Evolutionary conservation across 2,113 vertebrate species (phyloP).

Genomic region (Dryoscopus gambensis): DNA sequence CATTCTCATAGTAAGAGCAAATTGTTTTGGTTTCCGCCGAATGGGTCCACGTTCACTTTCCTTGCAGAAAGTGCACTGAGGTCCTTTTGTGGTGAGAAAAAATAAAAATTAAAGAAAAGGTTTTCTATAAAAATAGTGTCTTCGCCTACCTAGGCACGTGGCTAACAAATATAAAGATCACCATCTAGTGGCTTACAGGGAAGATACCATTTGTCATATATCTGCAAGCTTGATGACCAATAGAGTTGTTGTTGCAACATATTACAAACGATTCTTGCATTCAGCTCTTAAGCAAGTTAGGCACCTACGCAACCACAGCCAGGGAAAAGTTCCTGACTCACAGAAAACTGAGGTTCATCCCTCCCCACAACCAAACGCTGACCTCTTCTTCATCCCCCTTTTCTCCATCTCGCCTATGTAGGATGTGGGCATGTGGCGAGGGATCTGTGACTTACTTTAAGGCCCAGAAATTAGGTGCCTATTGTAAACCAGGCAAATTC

Average conservation of each 20-base stretch:
- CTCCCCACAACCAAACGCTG: background rate
- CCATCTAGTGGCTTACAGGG: conserved; percentile 56
- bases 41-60: background rate
- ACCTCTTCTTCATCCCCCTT: background rate
- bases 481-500: background rate
- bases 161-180: conserved; percentile 58
- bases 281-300: background rate
- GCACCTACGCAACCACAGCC: background rate
- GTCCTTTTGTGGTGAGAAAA: background rate
- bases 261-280: background rate
- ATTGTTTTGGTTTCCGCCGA: background rate
- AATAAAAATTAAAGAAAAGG: background rate
- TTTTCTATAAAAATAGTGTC: background rate
- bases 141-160: conserved; percentile 19
- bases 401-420: background rate
- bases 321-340: background rate
- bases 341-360: background rate
- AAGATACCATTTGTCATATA: background rate
- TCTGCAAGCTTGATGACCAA: background rate
- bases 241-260: background rate
- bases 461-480: background rate
- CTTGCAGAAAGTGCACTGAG: background rate
- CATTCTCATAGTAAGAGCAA: background rate
- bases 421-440: background rate
- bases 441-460: background rate